phyloP scores from a whole-genome alignment of 2,888 invertebrate genomes.

The Hemicrepidius hirtus region DNA sequence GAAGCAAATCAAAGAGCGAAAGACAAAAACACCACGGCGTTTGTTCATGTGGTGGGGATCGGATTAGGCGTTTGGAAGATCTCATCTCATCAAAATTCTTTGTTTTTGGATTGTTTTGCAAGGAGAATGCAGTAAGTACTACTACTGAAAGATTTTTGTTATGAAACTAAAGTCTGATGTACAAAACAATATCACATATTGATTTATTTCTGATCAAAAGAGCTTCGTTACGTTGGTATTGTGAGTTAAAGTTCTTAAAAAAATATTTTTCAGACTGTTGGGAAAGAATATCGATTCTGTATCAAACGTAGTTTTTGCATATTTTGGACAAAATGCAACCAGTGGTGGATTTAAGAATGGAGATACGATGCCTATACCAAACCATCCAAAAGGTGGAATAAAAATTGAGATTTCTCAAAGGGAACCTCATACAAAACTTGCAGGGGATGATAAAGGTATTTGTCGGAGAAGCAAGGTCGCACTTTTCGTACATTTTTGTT shows the following conservation, averaged over 20 bases:
- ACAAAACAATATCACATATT: no score
- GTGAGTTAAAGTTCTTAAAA: no score
- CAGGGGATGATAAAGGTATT: constrained; percentile 72
- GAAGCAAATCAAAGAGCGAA: constrained; percentile 78
- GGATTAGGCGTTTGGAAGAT: constrained; percentile 81
- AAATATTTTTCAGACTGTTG: constrained; percentile 64
- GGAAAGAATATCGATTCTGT: constrained; percentile 72
- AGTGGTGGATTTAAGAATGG: constrained; percentile 73
- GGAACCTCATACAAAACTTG: constrained; percentile 75
- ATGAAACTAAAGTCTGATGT: no score
- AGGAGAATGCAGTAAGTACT: constrained; percentile 74
- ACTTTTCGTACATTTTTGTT: no score
- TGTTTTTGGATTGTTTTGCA: constrained; percentile 79
- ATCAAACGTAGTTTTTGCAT: constrained; percentile 80
- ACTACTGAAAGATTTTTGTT: no score
- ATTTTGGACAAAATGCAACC: constrained; percentile 72
- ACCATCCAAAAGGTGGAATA: constrained; percentile 64
- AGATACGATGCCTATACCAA: constrained; percentile 58
- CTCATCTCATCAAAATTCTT: constrained; percentile 76
- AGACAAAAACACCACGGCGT: constrained; percentile 74
- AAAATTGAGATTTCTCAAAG: constrained; percentile 73
- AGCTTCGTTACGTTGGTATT: no score
- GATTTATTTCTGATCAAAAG: no score
- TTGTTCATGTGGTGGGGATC: constrained; percentile 80
- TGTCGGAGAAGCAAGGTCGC: constrained; percentile 21